These are phyloP conservation scores for Machaerirhynchus nigripectus DNA, from an alignment of 2,113 vertebrate species.

Conservation along the genomic window DNA sequence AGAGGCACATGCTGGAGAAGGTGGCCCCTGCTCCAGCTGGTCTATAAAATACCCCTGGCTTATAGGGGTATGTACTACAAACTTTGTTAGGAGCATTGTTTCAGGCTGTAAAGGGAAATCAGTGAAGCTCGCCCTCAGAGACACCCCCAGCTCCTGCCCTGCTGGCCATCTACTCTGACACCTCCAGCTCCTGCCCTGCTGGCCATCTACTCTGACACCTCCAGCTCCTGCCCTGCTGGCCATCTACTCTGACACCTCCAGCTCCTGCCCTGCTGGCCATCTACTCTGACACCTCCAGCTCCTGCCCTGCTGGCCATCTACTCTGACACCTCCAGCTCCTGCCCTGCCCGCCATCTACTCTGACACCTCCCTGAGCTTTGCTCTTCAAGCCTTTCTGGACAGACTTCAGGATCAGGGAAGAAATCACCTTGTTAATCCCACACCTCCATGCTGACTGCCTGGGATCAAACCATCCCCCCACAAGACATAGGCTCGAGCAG, in stretches of 20 bases:
- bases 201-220: background rate
- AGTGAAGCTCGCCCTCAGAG: background rate
- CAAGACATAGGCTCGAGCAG: background rate
- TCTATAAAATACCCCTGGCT: background rate
- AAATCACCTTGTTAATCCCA: background rate
- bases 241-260: background rate
- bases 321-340: background rate
- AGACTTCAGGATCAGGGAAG: background rate
- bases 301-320: background rate
- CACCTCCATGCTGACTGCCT: fast-evolving
- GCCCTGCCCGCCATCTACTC: background rate
- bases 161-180: background rate
- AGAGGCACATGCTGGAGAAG: fast-evolving
- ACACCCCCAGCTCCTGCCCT: background rate
- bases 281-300: background rate
- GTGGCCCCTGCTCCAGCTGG: background rate
- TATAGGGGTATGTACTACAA: background rate
- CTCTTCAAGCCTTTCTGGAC: background rate
- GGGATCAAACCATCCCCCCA: background rate
- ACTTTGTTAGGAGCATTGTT: background rate
- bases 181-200: background rate
- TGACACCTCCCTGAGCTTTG: background rate
- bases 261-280: background rate
- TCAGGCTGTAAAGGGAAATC: background rate
- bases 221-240: background rate